phyloP scores from a whole-genome alignment of 2,113 vertebrate species.

The Pelmatolapia mariae region DNA sequence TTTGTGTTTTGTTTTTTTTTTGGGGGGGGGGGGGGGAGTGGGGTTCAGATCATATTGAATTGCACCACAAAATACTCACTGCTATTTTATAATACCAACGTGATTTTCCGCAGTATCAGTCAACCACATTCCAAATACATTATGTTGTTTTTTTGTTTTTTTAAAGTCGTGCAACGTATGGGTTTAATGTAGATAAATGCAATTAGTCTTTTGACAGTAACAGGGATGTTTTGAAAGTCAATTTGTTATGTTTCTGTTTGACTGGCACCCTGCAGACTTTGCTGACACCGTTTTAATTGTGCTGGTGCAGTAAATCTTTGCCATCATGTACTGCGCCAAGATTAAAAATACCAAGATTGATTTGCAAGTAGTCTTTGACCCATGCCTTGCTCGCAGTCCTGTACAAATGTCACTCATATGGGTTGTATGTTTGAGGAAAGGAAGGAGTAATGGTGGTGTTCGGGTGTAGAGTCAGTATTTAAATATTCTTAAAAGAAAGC shows the following conservation, averaged over 20 bases:
- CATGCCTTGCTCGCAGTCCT: not conserved
- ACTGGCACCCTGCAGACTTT: slow-evolving; percentile 22
- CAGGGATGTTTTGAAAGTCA: not conserved
- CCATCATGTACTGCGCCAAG: not conserved
- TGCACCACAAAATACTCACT: not conserved
- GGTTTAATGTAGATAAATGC: not conserved
- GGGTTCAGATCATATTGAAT: not conserved
- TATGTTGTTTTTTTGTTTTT: not conserved
- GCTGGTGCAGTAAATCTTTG: slow-evolving; percentile 11
- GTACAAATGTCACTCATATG: not conserved
- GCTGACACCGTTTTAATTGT: slow-evolving; percentile 36
- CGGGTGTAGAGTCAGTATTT: not conserved
- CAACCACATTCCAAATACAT: not conserved
- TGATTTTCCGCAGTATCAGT: not conserved
- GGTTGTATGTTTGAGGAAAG: not conserved
- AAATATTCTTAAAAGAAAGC: not conserved
- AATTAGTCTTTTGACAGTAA: slow-evolving; percentile 14
- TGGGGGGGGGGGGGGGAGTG: accelerated
- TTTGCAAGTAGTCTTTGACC: slow-evolving; percentile 33
- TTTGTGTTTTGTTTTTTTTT: not conserved
- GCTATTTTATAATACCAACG: not conserved
- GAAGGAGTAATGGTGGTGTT: not conserved
- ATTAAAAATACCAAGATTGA: slow-evolving; percentile 40
- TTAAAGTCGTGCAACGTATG: not conserved
- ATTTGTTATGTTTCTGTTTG: not conserved